Evolutionary conservation across 2,888 invertebrate genomes (phyloP), one percentile per base, ranked within the genome.

Genomic region (Pantelozetes paolii): DNA sequence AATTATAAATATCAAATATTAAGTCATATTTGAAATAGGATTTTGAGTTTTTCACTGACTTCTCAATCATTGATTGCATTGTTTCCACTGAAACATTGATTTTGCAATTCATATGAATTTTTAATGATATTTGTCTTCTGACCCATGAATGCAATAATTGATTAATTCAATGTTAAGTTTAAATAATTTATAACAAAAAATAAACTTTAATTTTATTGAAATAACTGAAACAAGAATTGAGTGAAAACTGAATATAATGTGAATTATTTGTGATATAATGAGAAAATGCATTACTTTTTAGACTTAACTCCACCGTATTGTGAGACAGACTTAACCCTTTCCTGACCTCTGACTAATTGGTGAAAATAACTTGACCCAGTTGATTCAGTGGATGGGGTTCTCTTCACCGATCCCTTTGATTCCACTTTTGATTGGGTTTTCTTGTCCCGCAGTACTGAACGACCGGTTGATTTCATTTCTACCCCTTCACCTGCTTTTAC

Each of bases 241-340:
- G 8, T 13, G 40, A 40, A 40, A 40, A 40, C 6, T 45, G 15
- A n/a, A 45, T 45, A 45, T 18, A 45, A 9, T 18, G 45, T 9
- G 15, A 45, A 45, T 9, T 18, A n/a, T 13, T 45, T 45, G n/a
- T 2, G n/a, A 13, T 45, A 13, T 2, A 45, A n/a, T 13, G 20
- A 48, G 20, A 5, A 2, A n/a, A 20, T 26, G 20, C 6, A 23
- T 23, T 2, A 54, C 23, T 26, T 54, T 62, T 26, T 28, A 11
- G n/a, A n/a, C n/a, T n/a, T 20, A 15, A 50, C 2, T 2, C 62
- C 62, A 1, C 1, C 1, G 23, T 70, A 70, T 42, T 70, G 70
- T 18, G 70, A 70, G 20, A 70, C 40, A 1, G 70, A 70, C 15
- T 70, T 70, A 23, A 70, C 70, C 23, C 20, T 70, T 26, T 23